Conservation (phyloP, 2,888 invertebrate species). For the Tipula lateralis region DNA sequence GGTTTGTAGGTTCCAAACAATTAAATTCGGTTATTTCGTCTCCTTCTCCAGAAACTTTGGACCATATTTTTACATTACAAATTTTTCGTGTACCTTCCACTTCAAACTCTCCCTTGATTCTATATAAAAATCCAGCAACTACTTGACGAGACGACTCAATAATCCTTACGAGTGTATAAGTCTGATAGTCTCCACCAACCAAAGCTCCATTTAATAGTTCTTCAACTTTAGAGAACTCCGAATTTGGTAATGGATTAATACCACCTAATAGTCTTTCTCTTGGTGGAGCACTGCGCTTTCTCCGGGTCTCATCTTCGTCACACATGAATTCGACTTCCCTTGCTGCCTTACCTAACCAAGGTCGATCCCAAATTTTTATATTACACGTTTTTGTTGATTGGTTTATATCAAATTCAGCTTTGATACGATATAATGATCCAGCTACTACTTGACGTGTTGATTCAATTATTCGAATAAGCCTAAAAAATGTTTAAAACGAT, state of each 20-base stretch:
- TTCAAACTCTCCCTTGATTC: conserved; percentile 46
- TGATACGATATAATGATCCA: conserved; percentile 52
- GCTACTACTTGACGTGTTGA: conserved; percentile 53
- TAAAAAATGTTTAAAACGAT: conserved; percentile 33
- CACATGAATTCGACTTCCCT: background rate
- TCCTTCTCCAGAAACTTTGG: background rate
- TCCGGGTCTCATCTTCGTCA: background rate
- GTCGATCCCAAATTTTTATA: conserved; percentile 12
- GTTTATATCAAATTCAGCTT: conserved; percentile 41
- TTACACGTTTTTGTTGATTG: background rate
- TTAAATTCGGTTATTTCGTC: background rate
- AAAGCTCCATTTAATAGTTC: background rate
- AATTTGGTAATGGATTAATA: background rate
- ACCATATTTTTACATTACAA: background rate
- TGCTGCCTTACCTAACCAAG: background rate
- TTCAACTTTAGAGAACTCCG: background rate
- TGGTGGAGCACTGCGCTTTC: background rate
- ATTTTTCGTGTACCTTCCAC: background rate
- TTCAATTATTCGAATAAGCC: conserved; percentile 43
- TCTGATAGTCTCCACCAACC: background rate
- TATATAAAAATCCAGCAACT: conserved; percentile 53
- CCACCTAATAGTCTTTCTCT: background rate
- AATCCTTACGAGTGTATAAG: conserved; percentile 39
- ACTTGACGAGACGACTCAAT: conserved; percentile 51
- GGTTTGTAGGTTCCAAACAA: background rate